Evolutionary conservation across 2,113 vertebrate genomes (phyloP), one percentile per base, ranked within the genome.

Genomic region (Sclerurus mexicanus): DNA sequence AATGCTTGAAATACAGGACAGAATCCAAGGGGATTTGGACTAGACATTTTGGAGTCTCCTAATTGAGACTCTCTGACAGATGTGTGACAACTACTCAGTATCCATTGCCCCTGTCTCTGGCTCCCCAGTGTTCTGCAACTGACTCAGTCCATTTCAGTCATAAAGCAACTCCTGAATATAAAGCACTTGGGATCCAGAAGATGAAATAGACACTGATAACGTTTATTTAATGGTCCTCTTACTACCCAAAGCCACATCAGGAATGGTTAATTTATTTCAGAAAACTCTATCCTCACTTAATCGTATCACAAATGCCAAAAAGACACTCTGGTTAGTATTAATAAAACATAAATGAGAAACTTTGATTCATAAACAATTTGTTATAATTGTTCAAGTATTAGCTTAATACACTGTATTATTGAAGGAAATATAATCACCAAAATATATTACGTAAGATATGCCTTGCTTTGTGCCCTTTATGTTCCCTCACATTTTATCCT

Each of bases 151-250:
- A 6, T 53, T 81, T 67, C 56, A 59, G 19, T 13, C 10, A 30
- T 35, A 76, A 80, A 80, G 21, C 4, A 47, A 64, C 40, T 83
- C 25, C 55, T 77, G 40, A 68, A 40, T 60, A 33, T 46, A 76
- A 86, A 91, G 30, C 42, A 40, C 2, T 37, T 86, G 76, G 42
- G 23, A 67, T 74, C 14, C 66, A 87, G 44, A 87, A 28, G 72
- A 81, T 82, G 46, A 97, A 92, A 96, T 31, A 73, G 12, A 22
- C 55, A 76, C n/a, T 73, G 89, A 93, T 88, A 79, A 14, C 75
- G 58, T 64, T 77, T 95, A 87, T 92, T 93, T 82, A 80, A 83
- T 81, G 55, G 8, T 67, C 5, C 2, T 67, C 10, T 80, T 84
- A 25, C 55, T 94, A 88, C 53, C 71, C 69, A 95, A 97, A 94